Base-by-base conservation (phyloP, 2,113 vertebrate genomes). In the Amblyopsis rosae region DNA sequence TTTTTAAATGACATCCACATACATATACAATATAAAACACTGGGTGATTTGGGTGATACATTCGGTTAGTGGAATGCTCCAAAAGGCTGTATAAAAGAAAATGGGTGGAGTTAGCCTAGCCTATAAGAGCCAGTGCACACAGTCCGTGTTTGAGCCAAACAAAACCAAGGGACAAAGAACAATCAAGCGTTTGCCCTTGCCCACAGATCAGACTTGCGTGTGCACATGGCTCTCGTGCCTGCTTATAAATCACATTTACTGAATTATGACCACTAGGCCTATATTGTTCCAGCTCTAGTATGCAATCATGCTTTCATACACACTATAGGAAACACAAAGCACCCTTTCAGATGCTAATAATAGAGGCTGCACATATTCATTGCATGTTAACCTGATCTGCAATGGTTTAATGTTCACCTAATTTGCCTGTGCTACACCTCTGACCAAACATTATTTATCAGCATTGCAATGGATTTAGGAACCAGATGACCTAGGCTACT, bases 221-320 rank as follows among this genome's bases (percentile, higher is more conserved):
- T 63, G 74, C 63, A 63, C 17, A 26, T 69, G 53, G 70, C 63
- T 79, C 75, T 62, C 5, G 13, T 82, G 82, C 75, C 80, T 79
- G 59, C 51, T 49, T 73, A 80, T 87, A 88, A 26, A 89, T 87
- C 81, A 82, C 70, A 77, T 73, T 81, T 82, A 89, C 75, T 82
- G 62, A 85, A 84, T 81, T 81, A 77, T 15, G 35, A 72, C 68
- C 82, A 86, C 69, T 80, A 75, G 74, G 69, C 17, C 60, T 64
- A 69, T 79, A 79, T 76, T 82, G 76, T 80, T 73, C 59, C 15
- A 54, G 32, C 12, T 75, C 68, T 51, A 69, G 70, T 32, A 19
- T 72, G 66, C 67, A 26, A 49, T 69, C 60, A 48, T 26, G 59
- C 70, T 80, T 60, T 62, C 69, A 58, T 26, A 78, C 71, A 70